Conservation (phyloP, 2,888 invertebrate genomes). For the Erpobdella octoculata region DNA sequence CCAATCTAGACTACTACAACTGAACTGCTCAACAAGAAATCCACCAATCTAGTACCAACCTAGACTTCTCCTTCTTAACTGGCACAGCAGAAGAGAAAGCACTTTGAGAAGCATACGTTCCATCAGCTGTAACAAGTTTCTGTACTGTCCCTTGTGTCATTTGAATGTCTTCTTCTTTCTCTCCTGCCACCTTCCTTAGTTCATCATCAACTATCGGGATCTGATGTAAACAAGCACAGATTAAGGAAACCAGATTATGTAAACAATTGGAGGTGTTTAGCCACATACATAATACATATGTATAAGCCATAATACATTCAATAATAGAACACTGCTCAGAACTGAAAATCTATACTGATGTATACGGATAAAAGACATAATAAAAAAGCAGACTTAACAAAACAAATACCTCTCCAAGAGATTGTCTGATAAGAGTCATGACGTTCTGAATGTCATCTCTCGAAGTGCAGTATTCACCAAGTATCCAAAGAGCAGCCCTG, state of each 20-base stretch:
- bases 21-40: too few species aligned
- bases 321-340: too few species aligned
- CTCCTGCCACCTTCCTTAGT: slow-evolving; percentile 64
- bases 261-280: neutral
- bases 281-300: neutral
- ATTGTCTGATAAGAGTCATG: slow-evolving; percentile 66
- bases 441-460: slow-evolving; percentile 71
- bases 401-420: slow-evolving; percentile 65
- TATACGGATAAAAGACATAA: too few species aligned
- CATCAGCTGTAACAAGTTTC: slow-evolving; percentile 89
- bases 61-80: slow-evolving; percentile 45
- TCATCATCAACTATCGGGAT: slow-evolving; percentile 61
- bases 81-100: slow-evolving; percentile 69
- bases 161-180: slow-evolving; percentile 35
- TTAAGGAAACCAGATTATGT: neutral
- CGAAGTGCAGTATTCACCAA: slow-evolving; percentile 85
- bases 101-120: slow-evolving; percentile 95
- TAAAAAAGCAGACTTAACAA: too few species aligned
- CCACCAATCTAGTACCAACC: too few species aligned
- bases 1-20: too few species aligned
- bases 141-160: slow-evolving; percentile 51
- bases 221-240: slow-evolving; percentile 42
- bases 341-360: too few species aligned
- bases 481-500: slow-evolving; percentile 88
- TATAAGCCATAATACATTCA: too few species aligned